Base-by-base conservation (phyloP, 1,140 invertebrate species). In the Stenopsyche tienmushanensis region DNA sequence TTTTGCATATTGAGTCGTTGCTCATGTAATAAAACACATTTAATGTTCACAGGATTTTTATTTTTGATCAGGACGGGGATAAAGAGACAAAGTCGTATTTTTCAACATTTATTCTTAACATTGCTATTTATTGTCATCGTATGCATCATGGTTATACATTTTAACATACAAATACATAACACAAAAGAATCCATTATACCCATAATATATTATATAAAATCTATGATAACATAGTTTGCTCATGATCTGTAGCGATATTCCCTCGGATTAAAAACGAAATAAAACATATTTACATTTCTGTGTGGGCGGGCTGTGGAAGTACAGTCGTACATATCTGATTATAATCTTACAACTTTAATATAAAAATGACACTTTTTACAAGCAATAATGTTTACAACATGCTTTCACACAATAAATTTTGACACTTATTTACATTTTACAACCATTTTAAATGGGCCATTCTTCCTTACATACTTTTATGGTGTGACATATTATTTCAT, bases 41-140 rank as follows among this genome's bases (percentile, higher is more conserved):
- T 34, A 34, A 34, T 34, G 5, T 34, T 34, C 13, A 34, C 29
- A 34, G 29, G 13, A 34, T 34, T 34, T 34, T 34, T 34, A 34
- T 34, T 34, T 7, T 34, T 34, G 5, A 34, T 34, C 5, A 5
- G 29, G 5, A 13, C 5, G 5, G 29, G 5, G 29, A 34, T 34
- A 34, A 13, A 7, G 13, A 34, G 13, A 7, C 13, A 57, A 42
- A 21, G 29, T 52, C 42, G 5, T 49, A 17, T 13, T 34, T 54
- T 54, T 54, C n/a, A 58, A 58, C 55, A 63, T 53, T 34, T 53
- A 55, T 47, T 60, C 45, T 62, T 62, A 62, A 62, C 47, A 62
- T 39, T 23, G 1, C 60, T 62, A 62, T 69, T 69, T 69, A 69
- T 69, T 69, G 66, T 69, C 66, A 59, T 69, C 41, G 60, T 59